Evolutionary conservation across 92 coral and sea anemone genomes (phyloP).

Genomic region (Siderastrea radians): DNA sequence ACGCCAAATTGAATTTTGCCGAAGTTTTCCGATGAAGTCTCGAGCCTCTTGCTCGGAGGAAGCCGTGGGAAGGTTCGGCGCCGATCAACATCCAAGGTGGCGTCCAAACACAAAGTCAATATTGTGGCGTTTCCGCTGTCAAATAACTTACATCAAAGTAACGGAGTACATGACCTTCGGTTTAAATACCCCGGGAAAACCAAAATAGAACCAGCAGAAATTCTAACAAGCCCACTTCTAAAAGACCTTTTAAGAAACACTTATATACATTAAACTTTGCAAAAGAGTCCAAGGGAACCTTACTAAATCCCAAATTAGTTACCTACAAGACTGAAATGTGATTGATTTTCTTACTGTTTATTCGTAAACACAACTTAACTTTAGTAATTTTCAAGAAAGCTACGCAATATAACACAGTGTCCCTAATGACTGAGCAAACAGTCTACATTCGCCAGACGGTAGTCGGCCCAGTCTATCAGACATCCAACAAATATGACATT

Average conservation of each 20-base stretch:
- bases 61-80: background rate
- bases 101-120: slow-evolving; percentile 4
- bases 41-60: slow-evolving; percentile 11
- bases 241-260: slow-evolving; percentile 12
- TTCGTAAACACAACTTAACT: background rate
- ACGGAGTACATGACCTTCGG: background rate
- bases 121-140: background rate
- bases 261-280: slow-evolving; percentile 4
- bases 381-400: background rate
- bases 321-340: background rate
- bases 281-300: background rate
- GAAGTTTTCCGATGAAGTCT: slow-evolving; percentile 24
- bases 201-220: background rate
- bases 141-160: background rate
- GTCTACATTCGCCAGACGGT: no score
- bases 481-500: no score
- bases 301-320: background rate
- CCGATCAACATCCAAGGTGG: slow-evolving; percentile 2
- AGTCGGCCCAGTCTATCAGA: no score
- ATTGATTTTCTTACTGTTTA: background rate
- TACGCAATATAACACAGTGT: background rate
- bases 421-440: background rate
- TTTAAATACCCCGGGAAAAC: slow-evolving; percentile 24
- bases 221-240: background rate
- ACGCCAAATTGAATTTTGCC: slow-evolving; percentile 18